Percentiles rank a stretch among this genome's conserved stretches.
phyloP scores from a whole-genome alignment of 2,797 vertebrate genomes.

The Sus cebifrons region DNA sequence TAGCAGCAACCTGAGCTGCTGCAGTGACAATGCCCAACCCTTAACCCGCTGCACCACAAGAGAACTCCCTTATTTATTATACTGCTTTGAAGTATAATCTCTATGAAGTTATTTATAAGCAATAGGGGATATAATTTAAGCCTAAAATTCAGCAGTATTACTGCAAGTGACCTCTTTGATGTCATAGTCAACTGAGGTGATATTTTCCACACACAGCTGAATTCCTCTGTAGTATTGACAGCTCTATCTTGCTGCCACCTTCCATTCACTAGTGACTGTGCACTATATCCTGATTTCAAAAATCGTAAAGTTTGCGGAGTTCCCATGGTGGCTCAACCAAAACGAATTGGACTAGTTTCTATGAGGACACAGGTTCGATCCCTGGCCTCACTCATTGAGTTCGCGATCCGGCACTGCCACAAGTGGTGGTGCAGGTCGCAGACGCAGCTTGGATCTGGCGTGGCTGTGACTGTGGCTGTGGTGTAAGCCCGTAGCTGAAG shows the following conservation, averaged over 20 bases:
- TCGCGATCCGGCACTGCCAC: too few relatives aligned
- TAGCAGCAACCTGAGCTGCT: too few relatives aligned
- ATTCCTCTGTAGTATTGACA: not conserved
- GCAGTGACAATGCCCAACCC: too few relatives aligned
- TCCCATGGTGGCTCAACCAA: too few relatives aligned
- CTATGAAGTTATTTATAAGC: slow-evolving; percentile 56
- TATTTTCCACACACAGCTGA: not conserved
- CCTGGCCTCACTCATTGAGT: too few relatives aligned
- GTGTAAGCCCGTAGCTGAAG: too few relatives aligned
- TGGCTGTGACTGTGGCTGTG: too few relatives aligned
- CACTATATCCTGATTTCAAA: not conserved
- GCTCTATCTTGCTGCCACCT: not conserved
- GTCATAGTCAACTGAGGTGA: not conserved
- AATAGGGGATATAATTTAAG: not conserved
- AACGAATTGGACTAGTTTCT: too few relatives aligned
- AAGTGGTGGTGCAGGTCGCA: too few relatives aligned
- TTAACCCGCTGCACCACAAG: too few relatives aligned
- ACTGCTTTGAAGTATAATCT: slow-evolving; percentile 4
- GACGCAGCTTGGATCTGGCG: too few relatives aligned
- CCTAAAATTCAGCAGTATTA: not conserved
- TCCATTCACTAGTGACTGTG: not conserved
- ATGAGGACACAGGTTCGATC: too few relatives aligned
- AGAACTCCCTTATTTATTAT: not conserved
- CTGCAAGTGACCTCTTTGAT: not conserved
- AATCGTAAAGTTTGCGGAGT: not conserved